These are phyloP conservation scores for Dicyrtoma fusca DNA, from an alignment of 2,888 invertebrate genomes.

Conservation along the genomic window DNA sequence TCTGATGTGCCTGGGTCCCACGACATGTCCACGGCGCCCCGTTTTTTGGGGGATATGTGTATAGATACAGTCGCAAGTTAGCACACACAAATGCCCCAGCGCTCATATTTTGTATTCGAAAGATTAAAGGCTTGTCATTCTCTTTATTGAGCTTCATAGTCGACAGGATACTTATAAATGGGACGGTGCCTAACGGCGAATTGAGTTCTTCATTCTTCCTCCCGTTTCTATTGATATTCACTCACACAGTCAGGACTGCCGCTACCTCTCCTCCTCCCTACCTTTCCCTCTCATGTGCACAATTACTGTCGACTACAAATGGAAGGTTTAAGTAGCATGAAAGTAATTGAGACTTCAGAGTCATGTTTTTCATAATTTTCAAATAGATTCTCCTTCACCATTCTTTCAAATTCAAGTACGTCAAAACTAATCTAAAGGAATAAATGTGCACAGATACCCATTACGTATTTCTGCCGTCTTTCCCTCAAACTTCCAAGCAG, in stretches of 20 bases:
- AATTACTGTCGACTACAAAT: background rate
- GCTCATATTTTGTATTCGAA: constrained; percentile 16
- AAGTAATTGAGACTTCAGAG: too few relatives aligned
- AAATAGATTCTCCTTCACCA: too few relatives aligned
- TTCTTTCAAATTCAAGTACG: too few relatives aligned
- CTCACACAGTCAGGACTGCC: background rate
- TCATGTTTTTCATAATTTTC: too few relatives aligned
- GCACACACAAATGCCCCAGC: background rate
- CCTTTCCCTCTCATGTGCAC: background rate
- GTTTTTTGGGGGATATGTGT: too few relatives aligned
- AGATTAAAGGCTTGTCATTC: constrained; percentile 22
- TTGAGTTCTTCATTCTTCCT: constrained; percentile 1
- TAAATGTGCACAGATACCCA: too few relatives aligned
- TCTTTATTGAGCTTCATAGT: constrained; percentile 16
- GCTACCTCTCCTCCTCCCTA: background rate
- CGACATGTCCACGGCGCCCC: too few relatives aligned
- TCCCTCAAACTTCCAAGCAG: too few relatives aligned
- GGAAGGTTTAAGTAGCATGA: background rate
- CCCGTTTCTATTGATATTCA: background rate
- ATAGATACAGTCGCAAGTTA: too few relatives aligned
- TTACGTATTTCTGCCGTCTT: too few relatives aligned
- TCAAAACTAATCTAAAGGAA: too few relatives aligned
- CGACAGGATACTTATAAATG: constrained; percentile 15
- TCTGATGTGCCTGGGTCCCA: too few relatives aligned
- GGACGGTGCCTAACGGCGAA: constrained; percentile 18